Evolutionary conservation across 2,888 invertebrate genomes (phyloP).

Genomic region (Morpho achilles): DNA sequence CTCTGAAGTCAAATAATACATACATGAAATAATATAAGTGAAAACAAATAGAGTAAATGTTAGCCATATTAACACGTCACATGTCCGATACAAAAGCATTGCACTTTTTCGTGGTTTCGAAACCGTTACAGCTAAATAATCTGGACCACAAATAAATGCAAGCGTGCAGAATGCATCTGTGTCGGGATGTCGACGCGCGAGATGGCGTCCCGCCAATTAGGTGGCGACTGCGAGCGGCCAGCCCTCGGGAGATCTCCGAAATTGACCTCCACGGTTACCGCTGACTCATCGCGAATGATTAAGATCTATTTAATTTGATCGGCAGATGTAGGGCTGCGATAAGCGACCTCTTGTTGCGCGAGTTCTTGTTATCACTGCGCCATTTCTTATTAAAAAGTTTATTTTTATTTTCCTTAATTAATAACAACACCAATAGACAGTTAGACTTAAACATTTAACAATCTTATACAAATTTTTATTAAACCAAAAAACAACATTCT

Average conservation of each 20-base stretch:
- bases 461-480: no score
- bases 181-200: constrained; percentile 10
- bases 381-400: no score
- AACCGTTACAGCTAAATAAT: constrained; percentile 1
- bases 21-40: no score
- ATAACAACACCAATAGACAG: no score
- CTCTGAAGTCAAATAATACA: no score
- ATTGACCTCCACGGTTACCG: constrained; percentile 23
- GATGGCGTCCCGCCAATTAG: constrained; percentile 27
- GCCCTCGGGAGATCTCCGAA: constrained; percentile 22
- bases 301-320: constrained; percentile 23
- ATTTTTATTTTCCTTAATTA: no score
- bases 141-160: constrained; percentile 4
- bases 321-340: constrained; percentile 5
- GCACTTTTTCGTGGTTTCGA: neutral
- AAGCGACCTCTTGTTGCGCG: neutral
- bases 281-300: constrained; percentile 26
- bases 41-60: neutral
- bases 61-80: neutral
- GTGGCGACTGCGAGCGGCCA: constrained; percentile 23
- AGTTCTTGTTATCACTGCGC: no score
- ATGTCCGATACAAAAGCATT: neutral
- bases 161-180: constrained; percentile 5
- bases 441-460: no score
- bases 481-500: no score